A percentile compares a stretch with the other conserved stretches of the same genome.
phyloP scores from a whole-genome alignment of 2,113 vertebrate genomes.

The Sorex fumeus region DNA sequence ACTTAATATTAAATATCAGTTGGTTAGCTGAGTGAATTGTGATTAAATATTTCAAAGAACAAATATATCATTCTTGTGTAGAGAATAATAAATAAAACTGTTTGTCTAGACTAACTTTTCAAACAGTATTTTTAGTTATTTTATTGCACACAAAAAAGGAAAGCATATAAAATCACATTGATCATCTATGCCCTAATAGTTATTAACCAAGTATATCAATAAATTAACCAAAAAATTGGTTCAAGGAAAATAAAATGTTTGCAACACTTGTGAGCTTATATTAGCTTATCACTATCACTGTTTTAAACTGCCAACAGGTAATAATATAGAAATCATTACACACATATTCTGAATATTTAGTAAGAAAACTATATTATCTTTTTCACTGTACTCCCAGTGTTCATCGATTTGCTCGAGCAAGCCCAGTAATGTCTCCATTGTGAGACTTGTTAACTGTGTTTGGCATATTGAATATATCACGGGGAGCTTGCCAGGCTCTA shows the following conservation, averaged over 20 bases:
- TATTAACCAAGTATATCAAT: background rate
- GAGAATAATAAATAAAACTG: background rate
- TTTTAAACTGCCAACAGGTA: conserved; percentile 18
- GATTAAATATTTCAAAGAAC: background rate
- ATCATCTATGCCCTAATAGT: background rate
- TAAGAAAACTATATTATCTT: too few relatives aligned
- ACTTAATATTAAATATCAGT: conserved; percentile 9
- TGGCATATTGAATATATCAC: too few relatives aligned
- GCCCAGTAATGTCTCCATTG: too few relatives aligned
- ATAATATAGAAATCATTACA: too few relatives aligned
- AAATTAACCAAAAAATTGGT: background rate
- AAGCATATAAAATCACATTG: background rate
- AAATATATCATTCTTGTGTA: background rate
- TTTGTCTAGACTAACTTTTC: background rate
- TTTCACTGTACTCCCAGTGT: too few relatives aligned
- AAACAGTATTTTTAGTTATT: too few relatives aligned
- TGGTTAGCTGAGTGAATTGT: background rate
- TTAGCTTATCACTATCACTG: background rate
- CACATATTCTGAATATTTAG: too few relatives aligned
- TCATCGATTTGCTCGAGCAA: too few relatives aligned
- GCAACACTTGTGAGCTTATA: background rate
- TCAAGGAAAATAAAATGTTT: conserved; percentile 7
- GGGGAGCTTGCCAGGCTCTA: too few relatives aligned
- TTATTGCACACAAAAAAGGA: too few relatives aligned
- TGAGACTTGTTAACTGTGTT: too few relatives aligned